Percentiles rank a stretch among this genome's conserved stretches.
These are phyloP conservation scores for Brachionus rubens DNA, from an alignment of 1,140 invertebrate genomes.

Conservation along the genomic window DNA sequence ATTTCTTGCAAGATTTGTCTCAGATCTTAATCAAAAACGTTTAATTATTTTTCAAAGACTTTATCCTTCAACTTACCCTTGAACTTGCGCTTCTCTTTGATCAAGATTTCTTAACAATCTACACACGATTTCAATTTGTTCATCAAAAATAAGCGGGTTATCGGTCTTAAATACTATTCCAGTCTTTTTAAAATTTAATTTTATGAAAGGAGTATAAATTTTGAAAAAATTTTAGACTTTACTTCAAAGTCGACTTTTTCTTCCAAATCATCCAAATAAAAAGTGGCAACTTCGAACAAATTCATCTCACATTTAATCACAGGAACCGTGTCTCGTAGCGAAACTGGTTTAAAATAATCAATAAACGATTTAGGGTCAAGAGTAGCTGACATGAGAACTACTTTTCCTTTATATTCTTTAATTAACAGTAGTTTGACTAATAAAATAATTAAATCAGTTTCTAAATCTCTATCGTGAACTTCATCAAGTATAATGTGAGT, in stretches of 20 bases:
- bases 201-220: too few species aligned
- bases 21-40: neutral
- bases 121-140: constrained; percentile 2
- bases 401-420: constrained; percentile 64
- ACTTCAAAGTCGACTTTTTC: neutral
- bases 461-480: constrained; percentile 59
- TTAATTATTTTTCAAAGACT: constrained; percentile 44
- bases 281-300: neutral
- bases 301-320: neutral
- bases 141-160: neutral
- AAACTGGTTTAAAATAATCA: constrained; percentile 49
- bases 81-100: neutral
- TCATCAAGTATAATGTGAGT: constrained; percentile 61
- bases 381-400: constrained; percentile 61
- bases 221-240: too few species aligned
- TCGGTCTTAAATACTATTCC: neutral
- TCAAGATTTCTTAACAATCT: neutral
- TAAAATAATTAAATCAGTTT: constrained; percentile 57
- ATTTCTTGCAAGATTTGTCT: neutral
- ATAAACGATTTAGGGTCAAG: constrained; percentile 57
- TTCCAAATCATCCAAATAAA: constrained; percentile 26
- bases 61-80: neutral
- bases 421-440: constrained; percentile 55
- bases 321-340: neutral
- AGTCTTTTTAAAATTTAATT: too few species aligned